These are phyloP conservation scores for Seriola rivoliana DNA, from an alignment of 2,113 vertebrate genomes.

Conservation along the genomic window DNA sequence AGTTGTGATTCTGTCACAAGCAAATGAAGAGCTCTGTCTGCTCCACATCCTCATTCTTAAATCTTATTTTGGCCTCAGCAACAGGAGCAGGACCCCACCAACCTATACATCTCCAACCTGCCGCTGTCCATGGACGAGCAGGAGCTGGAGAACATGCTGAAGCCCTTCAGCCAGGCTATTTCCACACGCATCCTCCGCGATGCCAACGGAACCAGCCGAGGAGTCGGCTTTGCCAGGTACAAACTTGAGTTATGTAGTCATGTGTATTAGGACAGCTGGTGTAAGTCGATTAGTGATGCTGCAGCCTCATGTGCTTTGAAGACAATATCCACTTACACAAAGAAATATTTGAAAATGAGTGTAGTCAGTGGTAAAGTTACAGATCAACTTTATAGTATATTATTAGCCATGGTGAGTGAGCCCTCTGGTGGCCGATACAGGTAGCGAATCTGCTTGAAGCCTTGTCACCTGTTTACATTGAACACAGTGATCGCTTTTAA, in stretches of 20 bases:
- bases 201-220: constrained; percentile 90
- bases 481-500: background rate
- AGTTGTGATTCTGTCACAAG: constrained; percentile 13
- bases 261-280: no score
- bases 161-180: constrained; percentile 95
- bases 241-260: background rate
- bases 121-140: constrained; percentile 94
- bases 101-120: constrained; percentile 95
- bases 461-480: background rate
- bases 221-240: constrained; percentile 94
- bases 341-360: background rate
- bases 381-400: background rate
- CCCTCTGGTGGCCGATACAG: constrained; percentile 62
- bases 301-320: background rate
- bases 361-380: background rate
- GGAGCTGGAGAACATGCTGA: constrained; percentile 93
- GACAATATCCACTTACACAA: background rate
- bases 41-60: constrained; percentile 6
- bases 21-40: background rate
- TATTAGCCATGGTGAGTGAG: constrained; percentile 13
- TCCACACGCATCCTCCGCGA: constrained; percentile 94
- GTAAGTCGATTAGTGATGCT: background rate
- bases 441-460: background rate
- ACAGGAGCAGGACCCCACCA: constrained; percentile 97
- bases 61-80: constrained; percentile 83